These are phyloP conservation scores for Eumaeus atala DNA, from an alignment of 1,140 invertebrate species.

Conservation along the genomic window DNA sequence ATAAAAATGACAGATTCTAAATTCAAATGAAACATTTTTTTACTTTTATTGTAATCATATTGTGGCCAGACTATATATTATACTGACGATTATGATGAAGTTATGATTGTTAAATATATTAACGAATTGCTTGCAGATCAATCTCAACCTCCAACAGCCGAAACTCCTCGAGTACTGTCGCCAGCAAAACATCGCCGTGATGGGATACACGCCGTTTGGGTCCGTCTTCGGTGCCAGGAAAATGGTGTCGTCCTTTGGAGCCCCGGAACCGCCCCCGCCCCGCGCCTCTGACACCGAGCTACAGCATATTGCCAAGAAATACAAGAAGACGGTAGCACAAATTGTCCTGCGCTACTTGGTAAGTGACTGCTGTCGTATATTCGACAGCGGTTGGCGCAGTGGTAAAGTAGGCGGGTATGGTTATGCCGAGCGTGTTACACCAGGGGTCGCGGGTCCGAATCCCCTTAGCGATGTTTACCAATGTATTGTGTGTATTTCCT, in stretches of 20 bases:
- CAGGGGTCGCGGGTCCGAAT: too few relatives aligned
- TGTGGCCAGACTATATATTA: too few relatives aligned
- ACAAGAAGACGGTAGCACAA: conserved; percentile 84
- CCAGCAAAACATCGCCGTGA: conserved; percentile 79
- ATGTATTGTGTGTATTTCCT: too few relatives aligned
- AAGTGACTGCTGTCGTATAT: too few relatives aligned
- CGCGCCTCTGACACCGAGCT: conserved; percentile 78
- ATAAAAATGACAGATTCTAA: too few relatives aligned
- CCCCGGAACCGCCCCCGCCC: conserved; percentile 75
- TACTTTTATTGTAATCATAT: too few relatives aligned
- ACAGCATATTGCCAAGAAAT: conserved; percentile 77
- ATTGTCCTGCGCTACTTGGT: conserved; percentile 78
- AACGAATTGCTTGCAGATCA: conserved; percentile 40
- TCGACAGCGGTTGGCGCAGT: too few relatives aligned
- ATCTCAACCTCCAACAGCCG: conserved; percentile 84
- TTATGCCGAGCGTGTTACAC: too few relatives aligned
- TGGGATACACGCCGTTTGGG: conserved; percentile 88
- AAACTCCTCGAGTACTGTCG: conserved; percentile 81
- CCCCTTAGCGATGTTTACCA: too few relatives aligned
- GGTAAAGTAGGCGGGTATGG: too few relatives aligned
- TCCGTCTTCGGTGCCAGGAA: conserved; percentile 44
- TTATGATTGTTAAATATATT: not conserved
- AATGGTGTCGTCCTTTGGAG: conserved; percentile 62
- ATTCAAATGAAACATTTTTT: too few relatives aligned
- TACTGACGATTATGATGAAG: too few relatives aligned